These are phyloP conservation scores for Orestias chungarensis DNA, from an alignment of 2,797 vertebrate genomes.

Conservation along the genomic window DNA sequence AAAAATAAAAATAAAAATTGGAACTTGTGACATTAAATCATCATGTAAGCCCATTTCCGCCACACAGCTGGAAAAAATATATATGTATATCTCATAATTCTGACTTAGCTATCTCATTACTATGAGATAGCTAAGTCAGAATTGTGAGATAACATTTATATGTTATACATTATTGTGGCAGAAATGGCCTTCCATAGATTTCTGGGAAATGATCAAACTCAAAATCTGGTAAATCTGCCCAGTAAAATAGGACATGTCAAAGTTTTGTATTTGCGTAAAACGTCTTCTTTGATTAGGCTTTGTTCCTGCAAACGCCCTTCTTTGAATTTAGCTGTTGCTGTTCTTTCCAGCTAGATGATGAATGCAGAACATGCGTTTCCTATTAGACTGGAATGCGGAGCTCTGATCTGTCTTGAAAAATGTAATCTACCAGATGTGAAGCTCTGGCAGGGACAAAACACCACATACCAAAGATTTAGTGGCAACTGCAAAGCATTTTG, in stretches of 20 bases:
- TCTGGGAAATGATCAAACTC: background rate
- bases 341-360: conserved; percentile 33
- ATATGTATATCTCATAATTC: too few relatives aligned
- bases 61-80: too few relatives aligned
- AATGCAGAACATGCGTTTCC: background rate
- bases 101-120: too few relatives aligned
- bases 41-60: too few relatives aligned
- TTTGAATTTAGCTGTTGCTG: background rate
- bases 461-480: background rate
- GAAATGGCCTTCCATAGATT: too few relatives aligned
- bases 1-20: too few relatives aligned
- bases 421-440: background rate
- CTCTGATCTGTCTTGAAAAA: conserved; percentile 5
- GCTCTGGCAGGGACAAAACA: background rate
- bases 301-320: background rate
- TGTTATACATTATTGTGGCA: too few relatives aligned
- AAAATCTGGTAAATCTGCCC: background rate
- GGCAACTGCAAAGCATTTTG: background rate
- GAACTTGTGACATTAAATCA: too few relatives aligned
- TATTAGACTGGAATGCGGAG: background rate
- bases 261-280: background rate
- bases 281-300: background rate
- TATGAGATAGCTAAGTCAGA: too few relatives aligned
- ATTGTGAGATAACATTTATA: too few relatives aligned
- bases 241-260: background rate